Conservation (phyloP, 2,113 vertebrate species). For the Zosterops pallidus region DNA sequence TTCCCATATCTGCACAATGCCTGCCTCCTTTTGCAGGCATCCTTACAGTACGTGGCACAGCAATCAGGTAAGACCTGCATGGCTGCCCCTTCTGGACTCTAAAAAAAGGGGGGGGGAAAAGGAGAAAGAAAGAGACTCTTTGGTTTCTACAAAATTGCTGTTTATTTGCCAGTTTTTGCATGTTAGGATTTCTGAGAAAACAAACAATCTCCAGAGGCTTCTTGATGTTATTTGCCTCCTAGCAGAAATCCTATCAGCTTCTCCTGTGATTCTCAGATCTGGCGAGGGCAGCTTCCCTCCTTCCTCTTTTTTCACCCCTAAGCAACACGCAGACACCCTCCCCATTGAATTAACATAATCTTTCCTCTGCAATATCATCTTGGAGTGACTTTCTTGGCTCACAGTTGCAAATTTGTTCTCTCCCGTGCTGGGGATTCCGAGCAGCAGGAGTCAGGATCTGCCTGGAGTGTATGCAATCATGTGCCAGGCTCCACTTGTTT, state of each 20-base stretch:
- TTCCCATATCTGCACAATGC: background rate
- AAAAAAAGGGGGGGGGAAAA: background rate
- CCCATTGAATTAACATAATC: background rate
- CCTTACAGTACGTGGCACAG: background rate
- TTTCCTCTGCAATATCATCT: background rate
- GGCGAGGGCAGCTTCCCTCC: background rate
- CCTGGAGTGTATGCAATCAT: background rate
- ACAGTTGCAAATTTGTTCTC: background rate
- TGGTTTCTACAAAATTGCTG: background rate
- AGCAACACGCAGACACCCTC: background rate
- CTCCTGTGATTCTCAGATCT: background rate
- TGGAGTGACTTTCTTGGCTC: background rate
- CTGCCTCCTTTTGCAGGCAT: background rate
- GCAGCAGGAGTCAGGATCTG: background rate
- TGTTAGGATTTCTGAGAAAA: slow-evolving; percentile 23
- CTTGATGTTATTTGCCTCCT: slow-evolving; percentile 6
- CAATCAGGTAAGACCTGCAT: background rate
- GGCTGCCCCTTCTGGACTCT: background rate
- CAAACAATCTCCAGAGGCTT: background rate
- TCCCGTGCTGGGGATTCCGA: background rate
- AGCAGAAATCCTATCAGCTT: slow-evolving; percentile 17
- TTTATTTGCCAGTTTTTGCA: slow-evolving; percentile 32
- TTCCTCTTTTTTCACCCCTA: background rate
- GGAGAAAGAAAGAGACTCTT: background rate
- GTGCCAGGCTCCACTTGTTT: background rate